Evolutionary conservation across 2,113 vertebrate genomes (phyloP), one percentile per base, ranked within the genome.

Genomic region (Drymodes brunneopygia): DNA sequence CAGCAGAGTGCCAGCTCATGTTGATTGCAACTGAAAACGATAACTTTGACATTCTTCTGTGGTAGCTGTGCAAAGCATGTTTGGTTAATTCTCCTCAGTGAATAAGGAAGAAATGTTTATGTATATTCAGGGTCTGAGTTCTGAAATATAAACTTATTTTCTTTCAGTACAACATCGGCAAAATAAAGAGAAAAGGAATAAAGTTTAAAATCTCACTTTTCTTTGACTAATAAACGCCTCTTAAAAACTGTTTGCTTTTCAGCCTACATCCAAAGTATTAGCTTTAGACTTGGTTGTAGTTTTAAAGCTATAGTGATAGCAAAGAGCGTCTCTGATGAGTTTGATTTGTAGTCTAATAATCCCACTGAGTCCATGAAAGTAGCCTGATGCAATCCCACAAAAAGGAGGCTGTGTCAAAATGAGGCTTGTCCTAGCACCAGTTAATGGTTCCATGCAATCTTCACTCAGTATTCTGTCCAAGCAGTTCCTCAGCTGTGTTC

Each of bases 11-110:
- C 64, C 50, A 78, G 14, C 19, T 95, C 11, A 4, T 22, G 38
- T 56, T 64, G 38, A 45, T 9, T 48, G 36, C 11, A 9, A 18
- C 5, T 40, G 48, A 54, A 80, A 89, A 67, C 0, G 0, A 66
- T 40, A 70, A 29, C 44, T 38, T 15, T 62, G 47, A 71, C 24
- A 51, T 85, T 75, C 71, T 78, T 78, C 33, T 74, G 3, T 25
- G 9, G 6, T 64, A 90, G 23, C 23, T 58, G 17, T 27, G 25
- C 23, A 81, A 71, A 84, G 1, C 8, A 7, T 19, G 18, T 54
- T 92, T 91, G 20, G 24, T 71, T 45, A 44, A 54, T 24, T 78
- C 18, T 38, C 2, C 25, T 54, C 25, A 71, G 10, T 27, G 27
- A 57, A 38, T n/a, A 78, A 84, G 22, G 14, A 77, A 81, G 45